phyloP scores from a whole-genome alignment of 2,113 vertebrate species.

The Ameiurus melas region DNA sequence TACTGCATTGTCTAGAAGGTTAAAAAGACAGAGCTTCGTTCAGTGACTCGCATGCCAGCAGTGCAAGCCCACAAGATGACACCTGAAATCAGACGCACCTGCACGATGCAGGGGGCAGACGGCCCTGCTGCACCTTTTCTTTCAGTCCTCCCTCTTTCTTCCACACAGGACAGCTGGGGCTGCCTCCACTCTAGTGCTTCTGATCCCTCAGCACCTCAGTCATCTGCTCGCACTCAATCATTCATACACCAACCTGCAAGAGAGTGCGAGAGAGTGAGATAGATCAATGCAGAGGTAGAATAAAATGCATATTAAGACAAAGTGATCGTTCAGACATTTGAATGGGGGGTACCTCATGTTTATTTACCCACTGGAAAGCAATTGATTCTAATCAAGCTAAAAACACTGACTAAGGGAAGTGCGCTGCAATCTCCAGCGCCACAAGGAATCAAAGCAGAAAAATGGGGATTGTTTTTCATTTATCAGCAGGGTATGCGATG shows the following conservation, averaged over 20 bases:
- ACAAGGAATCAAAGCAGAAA: constrained; percentile 15
- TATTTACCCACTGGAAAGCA: constrained; percentile 44
- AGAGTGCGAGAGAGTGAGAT: constrained; percentile 10
- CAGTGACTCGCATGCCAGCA: background rate
- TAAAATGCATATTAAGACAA: constrained; percentile 43
- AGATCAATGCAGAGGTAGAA: constrained; percentile 10
- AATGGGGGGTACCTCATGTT: constrained; percentile 19
- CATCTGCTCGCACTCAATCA: constrained; percentile 37
- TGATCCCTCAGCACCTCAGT: constrained; percentile 39
- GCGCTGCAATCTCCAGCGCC: background rate
- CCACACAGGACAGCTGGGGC: constrained; percentile 20
- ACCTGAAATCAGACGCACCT: constrained; percentile 23
- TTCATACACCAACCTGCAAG: constrained; percentile 39
- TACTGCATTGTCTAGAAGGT: background rate
- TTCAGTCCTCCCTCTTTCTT: background rate
- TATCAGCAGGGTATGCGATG: constrained; percentile 33
- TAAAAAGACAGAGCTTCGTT: background rate
- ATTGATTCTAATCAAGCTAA: constrained; percentile 46
- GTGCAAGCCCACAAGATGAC: background rate
- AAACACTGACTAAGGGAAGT: constrained; percentile 44
- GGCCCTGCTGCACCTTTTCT: constrained; percentile 3
- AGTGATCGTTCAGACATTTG: constrained; percentile 43
- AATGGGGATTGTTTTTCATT: constrained; percentile 44
- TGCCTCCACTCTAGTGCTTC: constrained; percentile 32
- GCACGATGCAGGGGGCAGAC: background rate